A percentile compares a stretch with the other conserved stretches of the same genome.
phyloP scores from a whole-genome alignment of 37 sponge, comb jelly and placozoan genomes.

The Amphimedon queenslandica region DNA sequence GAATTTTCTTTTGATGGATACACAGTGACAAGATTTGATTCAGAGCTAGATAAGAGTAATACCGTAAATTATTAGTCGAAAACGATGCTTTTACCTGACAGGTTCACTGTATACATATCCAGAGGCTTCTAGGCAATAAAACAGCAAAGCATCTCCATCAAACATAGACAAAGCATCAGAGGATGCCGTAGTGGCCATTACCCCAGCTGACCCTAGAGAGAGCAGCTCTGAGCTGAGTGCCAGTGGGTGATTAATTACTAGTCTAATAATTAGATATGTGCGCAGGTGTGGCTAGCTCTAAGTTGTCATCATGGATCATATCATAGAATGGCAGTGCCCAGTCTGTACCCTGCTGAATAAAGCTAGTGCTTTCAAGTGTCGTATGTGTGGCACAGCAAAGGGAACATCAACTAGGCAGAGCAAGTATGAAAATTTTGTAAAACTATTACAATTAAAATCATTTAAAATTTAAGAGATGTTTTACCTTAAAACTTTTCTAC shows the following conservation, averaged over 20 bases:
- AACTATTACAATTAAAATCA: too few species aligned
- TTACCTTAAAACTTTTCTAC: too few species aligned
- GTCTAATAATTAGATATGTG: too few species aligned
- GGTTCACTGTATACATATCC: not conserved
- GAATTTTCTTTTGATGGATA: not conserved
- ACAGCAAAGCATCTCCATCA: not conserved
- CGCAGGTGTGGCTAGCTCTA: too few species aligned
- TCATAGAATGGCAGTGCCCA: conserved; percentile 57
- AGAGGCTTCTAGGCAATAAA: not conserved
- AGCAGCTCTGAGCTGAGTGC: too few species aligned
- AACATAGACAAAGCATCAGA: not conserved
- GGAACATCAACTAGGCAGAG: conserved; percentile 62
- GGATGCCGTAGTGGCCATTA: not conserved
- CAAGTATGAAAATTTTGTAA: conserved; percentile 44
- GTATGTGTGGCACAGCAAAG: conserved; percentile 43
- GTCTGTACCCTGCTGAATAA: conserved; percentile 53
- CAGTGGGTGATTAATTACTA: too few species aligned
- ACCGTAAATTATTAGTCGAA: not conserved
- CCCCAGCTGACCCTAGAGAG: too few species aligned
- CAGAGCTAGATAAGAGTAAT: not conserved
- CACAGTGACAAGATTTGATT: not conserved
- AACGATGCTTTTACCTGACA: not conserved
- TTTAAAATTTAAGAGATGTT: too few species aligned
- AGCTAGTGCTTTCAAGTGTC: conserved; percentile 44
- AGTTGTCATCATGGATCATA: too few species aligned